Conservation (phyloP, 2,888 invertebrate species). For the Catotricha subobsoleta region DNA sequence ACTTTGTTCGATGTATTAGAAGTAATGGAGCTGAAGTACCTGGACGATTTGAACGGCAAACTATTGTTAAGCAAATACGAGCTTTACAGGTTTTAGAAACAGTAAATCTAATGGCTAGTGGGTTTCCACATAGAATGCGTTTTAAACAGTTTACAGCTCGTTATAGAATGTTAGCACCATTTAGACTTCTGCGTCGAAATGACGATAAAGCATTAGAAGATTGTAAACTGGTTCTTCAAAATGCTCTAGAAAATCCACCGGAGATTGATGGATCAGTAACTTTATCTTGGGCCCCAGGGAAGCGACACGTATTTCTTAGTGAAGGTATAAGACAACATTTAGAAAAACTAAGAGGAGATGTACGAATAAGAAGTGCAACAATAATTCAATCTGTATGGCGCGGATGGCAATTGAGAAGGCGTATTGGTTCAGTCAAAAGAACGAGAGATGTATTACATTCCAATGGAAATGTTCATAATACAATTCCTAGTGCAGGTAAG, state of each 20-base stretch:
- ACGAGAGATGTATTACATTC: neutral
- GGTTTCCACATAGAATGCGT: constrained; percentile 86
- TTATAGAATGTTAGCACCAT: constrained; percentile 71
- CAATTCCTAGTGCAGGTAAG: neutral
- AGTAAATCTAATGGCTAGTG: constrained; percentile 86
- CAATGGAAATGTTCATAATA: neutral
- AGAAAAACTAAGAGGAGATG: constrained; percentile 62
- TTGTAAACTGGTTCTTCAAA: constrained; percentile 54
- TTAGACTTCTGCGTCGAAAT: constrained; percentile 42
- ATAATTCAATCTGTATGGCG: constrained; percentile 73
- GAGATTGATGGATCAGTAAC: constrained; percentile 39
- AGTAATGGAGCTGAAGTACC: constrained; percentile 68
- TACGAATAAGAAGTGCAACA: constrained; percentile 63
- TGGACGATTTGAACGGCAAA: constrained; percentile 66
- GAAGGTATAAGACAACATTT: constrained; percentile 83
- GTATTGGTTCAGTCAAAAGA: constrained; percentile 36
- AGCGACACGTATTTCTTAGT: constrained; percentile 84
- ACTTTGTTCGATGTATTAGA: constrained; percentile 84
- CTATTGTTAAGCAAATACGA: constrained; percentile 74
- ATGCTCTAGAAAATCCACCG: constrained; percentile 44
- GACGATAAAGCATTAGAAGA: constrained; percentile 60
- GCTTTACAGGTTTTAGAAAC: constrained; percentile 85
- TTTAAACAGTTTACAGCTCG: constrained; percentile 81
- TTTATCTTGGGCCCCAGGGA: constrained; percentile 78
- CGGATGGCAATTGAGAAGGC: constrained; percentile 51